phyloP scores from a whole-genome alignment of 2,888 invertebrate genomes.

The Stenoptilia bipunctidactyla region DNA sequence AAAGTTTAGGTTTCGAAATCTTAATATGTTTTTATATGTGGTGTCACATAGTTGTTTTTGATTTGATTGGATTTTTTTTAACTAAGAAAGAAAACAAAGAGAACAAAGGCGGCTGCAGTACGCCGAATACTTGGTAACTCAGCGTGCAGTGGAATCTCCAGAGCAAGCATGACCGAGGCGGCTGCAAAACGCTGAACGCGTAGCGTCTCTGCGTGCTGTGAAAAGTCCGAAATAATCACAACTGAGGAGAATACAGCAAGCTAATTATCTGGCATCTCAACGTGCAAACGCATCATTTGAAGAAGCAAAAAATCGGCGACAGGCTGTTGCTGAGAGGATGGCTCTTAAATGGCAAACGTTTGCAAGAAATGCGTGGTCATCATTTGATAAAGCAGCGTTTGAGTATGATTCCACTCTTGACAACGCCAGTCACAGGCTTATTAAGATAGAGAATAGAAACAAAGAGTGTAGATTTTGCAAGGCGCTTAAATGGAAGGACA shows the following conservation, averaged over 20 bases:
- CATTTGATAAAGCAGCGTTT: conserved; percentile 18
- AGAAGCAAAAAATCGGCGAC: conserved; percentile 13
- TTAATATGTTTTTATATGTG: too few relatives aligned
- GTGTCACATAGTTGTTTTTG: too few relatives aligned
- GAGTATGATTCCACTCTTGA: conserved; percentile 13
- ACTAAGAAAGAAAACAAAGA: too few relatives aligned
- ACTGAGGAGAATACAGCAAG: conserved; percentile 12
- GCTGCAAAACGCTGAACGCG: neutral
- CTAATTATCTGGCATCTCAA: conserved; percentile 15
- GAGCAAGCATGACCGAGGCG: neutral
- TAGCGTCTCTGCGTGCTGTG: neutral
- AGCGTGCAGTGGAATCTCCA: neutral
- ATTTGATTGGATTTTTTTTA: too few relatives aligned
- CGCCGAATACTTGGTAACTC: neutral
- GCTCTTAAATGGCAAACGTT: conserved; percentile 11
- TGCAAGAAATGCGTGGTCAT: conserved; percentile 11
- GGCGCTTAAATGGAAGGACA: conserved; percentile 19
- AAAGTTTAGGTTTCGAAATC: too few relatives aligned
- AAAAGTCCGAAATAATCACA: neutral
- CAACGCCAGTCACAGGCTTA: neutral
- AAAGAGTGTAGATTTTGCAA: conserved; percentile 14
- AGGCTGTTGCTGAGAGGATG: conserved; percentile 18
- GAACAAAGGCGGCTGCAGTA: neutral
- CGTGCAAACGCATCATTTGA: conserved; percentile 17
- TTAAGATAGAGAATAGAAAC: conserved; percentile 7